Evolutionary conservation across 2,113 vertebrate species (phyloP).

Genomic region (Gulo gulo): DNA sequence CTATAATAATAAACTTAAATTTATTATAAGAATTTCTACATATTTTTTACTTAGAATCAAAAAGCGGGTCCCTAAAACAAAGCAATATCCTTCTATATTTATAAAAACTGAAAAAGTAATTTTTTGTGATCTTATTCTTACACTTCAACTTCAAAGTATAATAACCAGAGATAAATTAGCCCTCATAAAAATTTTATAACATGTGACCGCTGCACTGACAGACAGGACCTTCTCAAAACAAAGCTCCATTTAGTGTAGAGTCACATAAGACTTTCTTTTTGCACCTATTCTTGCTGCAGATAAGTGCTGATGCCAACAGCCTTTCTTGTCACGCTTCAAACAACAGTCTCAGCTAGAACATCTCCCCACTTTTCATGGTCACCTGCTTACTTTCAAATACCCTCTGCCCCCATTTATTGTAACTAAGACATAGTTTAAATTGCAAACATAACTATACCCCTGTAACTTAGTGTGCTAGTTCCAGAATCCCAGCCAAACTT

Average conservation of each 20-base stretch:
- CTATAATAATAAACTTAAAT: background rate
- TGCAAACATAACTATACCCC: background rate
- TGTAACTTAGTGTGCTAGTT: background rate
- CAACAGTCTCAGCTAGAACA: background rate
- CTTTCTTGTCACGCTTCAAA: too few species aligned
- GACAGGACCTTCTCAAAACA: background rate
- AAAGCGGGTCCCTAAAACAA: background rate
- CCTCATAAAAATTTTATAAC: background rate
- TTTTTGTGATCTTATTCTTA: background rate
- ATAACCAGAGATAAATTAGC: background rate
- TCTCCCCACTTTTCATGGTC: background rate
- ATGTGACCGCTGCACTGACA: background rate
- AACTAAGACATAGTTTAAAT: background rate
- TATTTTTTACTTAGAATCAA: background rate
- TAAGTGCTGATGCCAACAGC: background rate
- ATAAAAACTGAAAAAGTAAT: background rate
- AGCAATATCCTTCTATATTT: background rate
- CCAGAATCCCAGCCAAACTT: constrained; percentile 38
- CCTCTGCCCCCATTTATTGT: background rate
- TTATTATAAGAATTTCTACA: background rate
- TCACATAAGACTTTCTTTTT: background rate
- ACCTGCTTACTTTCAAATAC: background rate
- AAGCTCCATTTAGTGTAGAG: background rate
- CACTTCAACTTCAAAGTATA: background rate
- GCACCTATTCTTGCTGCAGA: background rate